Evolutionary conservation across 2,888 invertebrate species (phyloP).

Genomic region (Tholera decimalis): DNA sequence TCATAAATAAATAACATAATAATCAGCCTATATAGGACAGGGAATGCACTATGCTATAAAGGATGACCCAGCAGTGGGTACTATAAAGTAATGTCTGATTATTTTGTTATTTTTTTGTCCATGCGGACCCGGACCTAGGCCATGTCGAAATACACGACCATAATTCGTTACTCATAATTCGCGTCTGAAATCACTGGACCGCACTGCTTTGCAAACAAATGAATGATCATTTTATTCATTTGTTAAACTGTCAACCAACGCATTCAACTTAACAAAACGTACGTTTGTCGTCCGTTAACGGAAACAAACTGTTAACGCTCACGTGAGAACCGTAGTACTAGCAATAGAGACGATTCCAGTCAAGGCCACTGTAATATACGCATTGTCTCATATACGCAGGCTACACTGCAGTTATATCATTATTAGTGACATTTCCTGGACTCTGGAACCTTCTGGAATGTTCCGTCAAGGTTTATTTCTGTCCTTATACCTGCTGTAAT

Average conservation of each 20-base stretch:
- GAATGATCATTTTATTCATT: not conserved
- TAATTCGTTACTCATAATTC: no score
- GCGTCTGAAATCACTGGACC: no score
- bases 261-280: constrained; percentile 34
- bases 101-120: no score
- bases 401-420: constrained; percentile 33
- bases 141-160: no score
- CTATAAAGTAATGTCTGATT: no score
- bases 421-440: constrained; percentile 34
- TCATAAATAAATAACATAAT: no score
- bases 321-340: constrained; percentile 56
- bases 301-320: constrained; percentile 56
- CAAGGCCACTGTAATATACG: constrained; percentile 48
- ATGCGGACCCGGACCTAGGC: no score
- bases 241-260: not conserved
- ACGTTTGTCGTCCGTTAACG: constrained; percentile 40
- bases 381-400: constrained; percentile 20
- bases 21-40: no score
- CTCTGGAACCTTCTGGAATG: constrained; percentile 3
- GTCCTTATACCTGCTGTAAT: not conserved
- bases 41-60: no score
- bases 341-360: constrained; percentile 26
- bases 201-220: not conserved
- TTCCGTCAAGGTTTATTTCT: constrained; percentile 27
- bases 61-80: no score